A percentile compares a stretch with the other conserved stretches of the same genome.
Evolutionary conservation across 2,113 vertebrate genomes (phyloP).

Genomic region (Neotragus moschatus): DNA sequence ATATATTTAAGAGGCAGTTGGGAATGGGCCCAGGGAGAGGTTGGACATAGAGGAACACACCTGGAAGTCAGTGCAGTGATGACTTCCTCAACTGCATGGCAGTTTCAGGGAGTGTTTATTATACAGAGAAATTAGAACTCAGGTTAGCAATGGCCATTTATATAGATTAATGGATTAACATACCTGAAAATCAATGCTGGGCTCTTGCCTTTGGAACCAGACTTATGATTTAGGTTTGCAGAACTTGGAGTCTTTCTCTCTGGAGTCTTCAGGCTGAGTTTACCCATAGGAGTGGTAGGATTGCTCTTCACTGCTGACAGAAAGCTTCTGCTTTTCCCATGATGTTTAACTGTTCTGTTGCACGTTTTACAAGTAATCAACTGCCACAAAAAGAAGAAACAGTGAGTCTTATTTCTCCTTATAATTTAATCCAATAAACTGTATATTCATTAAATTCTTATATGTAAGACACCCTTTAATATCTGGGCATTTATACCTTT

Average conservation of each 20-base stretch:
- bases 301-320: constrained; percentile 68
- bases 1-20: not conserved
- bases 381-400: constrained; percentile 75
- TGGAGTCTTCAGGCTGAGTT: constrained; percentile 71
- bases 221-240: constrained; percentile 41
- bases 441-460: not conserved
- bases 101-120: not conserved
- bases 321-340: constrained; percentile 85
- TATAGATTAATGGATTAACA: not conserved
- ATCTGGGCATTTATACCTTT: not conserved
- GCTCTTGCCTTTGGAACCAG: constrained; percentile 74
- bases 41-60: not conserved
- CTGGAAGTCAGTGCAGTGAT: not conserved
- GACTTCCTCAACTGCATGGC: not conserved
- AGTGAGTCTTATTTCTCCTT: not conserved
- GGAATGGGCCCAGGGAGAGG: not conserved
- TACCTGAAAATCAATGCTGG: constrained; percentile 79
- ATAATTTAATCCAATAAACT: not conserved
- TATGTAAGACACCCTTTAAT: not conserved
- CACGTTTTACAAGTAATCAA: constrained; percentile 92
- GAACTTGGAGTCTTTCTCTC: constrained; percentile 67
- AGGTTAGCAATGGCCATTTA: not conserved
- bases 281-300: constrained; percentile 73
- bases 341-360: constrained; percentile 84
- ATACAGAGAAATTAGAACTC: not conserved